These are phyloP conservation scores for Helarctos malayanus DNA, from an alignment of 2,797 vertebrate species.

Conservation along the genomic window DNA sequence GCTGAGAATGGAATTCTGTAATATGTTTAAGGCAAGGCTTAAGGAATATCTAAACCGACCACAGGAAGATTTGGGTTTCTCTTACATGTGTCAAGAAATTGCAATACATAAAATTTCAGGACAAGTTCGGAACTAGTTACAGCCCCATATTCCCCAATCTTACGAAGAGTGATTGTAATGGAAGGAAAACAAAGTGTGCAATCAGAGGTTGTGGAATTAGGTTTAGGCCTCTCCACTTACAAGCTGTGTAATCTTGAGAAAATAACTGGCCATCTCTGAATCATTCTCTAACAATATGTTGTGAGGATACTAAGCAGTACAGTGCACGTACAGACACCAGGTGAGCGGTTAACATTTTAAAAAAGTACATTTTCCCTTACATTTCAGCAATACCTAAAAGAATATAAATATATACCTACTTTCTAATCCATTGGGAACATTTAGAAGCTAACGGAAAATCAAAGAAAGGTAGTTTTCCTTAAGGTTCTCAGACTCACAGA, in stretches of 20 bases:
- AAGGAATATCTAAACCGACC: neutral
- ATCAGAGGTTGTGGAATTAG: neutral
- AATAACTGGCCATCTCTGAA: neutral
- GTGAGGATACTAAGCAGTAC: neutral
- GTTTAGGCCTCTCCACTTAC: neutral
- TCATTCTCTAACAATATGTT: neutral
- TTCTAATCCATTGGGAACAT: neutral
- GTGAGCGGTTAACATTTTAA: neutral
- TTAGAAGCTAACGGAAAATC: neutral
- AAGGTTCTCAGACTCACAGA: neutral
- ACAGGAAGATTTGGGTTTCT: neutral
- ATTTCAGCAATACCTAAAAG: neutral
- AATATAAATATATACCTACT: constrained; percentile 15
- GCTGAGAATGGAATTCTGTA: constrained; percentile 53
- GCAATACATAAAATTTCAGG: neutral
- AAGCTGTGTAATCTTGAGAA: neutral
- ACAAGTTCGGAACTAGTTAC: neutral
- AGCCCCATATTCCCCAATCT: neutral
- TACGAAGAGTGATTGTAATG: neutral
- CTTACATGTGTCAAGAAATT: neutral
- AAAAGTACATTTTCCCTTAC: neutral
- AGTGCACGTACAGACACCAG: neutral
- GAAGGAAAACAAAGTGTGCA: neutral
- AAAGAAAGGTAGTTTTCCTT: neutral
- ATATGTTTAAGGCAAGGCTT: neutral